Evolutionary conservation across 2,797 vertebrate species (phyloP).

Genomic region (Dryobates pubescens): DNA sequence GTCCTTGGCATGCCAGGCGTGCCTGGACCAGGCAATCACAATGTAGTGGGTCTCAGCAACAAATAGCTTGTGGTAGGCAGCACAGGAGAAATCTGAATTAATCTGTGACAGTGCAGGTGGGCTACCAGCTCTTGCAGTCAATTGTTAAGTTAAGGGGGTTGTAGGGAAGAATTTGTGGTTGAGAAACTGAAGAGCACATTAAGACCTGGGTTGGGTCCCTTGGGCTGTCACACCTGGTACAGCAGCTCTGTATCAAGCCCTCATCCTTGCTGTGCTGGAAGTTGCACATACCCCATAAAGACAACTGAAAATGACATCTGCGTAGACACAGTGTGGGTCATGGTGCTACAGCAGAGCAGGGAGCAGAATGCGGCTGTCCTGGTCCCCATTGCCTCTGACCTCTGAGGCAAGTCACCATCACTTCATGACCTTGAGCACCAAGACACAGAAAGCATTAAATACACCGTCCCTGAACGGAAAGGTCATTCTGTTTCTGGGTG

Average conservation of each 20-base stretch:
- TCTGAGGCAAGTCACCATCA: neutral
- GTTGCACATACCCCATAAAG: neutral
- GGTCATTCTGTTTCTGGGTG: neutral
- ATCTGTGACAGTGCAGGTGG: neutral
- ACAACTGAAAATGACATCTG: neutral
- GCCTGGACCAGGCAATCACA: neutral
- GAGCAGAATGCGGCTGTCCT: neutral
- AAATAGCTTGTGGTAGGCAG: neutral
- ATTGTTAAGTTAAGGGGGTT: neutral
- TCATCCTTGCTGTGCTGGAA: neutral
- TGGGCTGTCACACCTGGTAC: rapidly evolving
- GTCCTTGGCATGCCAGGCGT: neutral
- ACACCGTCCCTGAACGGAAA: neutral
- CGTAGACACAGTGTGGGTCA: too few species aligned
- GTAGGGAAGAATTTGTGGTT: neutral
- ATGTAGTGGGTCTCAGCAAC: neutral
- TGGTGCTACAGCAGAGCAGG: neutral
- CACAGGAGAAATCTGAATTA: neutral
- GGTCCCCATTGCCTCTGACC: neutral
- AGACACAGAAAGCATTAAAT: neutral
- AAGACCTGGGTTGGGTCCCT: neutral
- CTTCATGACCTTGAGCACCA: rapidly evolving
- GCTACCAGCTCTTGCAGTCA: neutral
- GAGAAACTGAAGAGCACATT: neutral
- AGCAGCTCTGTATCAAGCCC: neutral